phyloP scores from a whole-genome alignment of 2,113 vertebrate species.

The Leuciscus idus region DNA sequence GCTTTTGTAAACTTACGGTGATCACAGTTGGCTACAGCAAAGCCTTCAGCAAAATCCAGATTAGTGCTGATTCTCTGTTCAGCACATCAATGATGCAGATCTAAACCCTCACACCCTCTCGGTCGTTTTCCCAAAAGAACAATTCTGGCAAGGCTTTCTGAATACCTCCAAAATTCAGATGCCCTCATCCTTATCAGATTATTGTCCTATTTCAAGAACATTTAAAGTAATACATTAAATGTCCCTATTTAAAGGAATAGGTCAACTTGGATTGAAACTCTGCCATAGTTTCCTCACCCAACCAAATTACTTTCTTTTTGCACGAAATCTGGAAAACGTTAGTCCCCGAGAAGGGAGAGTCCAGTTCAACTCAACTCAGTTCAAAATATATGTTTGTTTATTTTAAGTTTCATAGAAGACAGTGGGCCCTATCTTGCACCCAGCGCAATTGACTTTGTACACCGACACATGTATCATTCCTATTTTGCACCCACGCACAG shows the following conservation, averaged over 20 bases:
- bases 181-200: neutral
- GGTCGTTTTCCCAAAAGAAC: too few species aligned
- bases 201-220: neutral
- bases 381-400: neutral
- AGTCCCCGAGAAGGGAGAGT: neutral
- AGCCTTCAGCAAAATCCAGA: neutral
- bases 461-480: too few species aligned
- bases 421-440: too few species aligned
- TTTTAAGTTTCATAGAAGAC: neutral
- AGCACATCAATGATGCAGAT: slow-evolving; percentile 4
- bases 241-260: neutral
- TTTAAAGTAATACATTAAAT: neutral
- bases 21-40: neutral
- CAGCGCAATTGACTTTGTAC: too few species aligned
- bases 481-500: too few species aligned
- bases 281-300: neutral
- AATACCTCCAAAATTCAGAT: neutral
- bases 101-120: neutral
- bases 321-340: neutral
- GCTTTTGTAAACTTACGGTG: slow-evolving; percentile 26
- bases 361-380: neutral
- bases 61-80: neutral
- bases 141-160: too few species aligned
- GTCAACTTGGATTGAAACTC: neutral
- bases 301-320: neutral